A percentile compares a stretch with the other conserved stretches of the same genome.
These are phyloP conservation scores for Onychomys arenicola DNA, from an alignment of 2,797 vertebrate species.

Conservation along the genomic window DNA sequence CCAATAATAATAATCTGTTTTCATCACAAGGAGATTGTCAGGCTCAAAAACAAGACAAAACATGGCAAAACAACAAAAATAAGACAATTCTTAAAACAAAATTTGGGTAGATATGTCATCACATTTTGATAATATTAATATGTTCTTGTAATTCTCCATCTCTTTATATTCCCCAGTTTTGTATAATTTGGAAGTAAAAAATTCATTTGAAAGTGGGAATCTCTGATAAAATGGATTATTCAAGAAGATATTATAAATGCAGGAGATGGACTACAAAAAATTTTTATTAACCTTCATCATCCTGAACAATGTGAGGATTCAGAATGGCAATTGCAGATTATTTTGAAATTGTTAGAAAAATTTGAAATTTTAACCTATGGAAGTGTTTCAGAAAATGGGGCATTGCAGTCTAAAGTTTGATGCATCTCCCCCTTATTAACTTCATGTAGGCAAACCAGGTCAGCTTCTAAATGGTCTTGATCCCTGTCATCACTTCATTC, in stretches of 20 bases:
- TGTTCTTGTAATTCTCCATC: slow-evolving; percentile 22
- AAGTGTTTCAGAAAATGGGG: slow-evolving; percentile 55
- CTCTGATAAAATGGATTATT: slow-evolving; percentile 24
- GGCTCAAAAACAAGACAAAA: not conserved
- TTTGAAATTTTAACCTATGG: not conserved
- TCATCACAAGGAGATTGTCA: not conserved
- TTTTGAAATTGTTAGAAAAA: slow-evolving; percentile 49
- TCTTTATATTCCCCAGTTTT: slow-evolving; percentile 26
- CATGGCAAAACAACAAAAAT: slow-evolving; percentile 18
- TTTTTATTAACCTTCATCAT: slow-evolving; percentile 36
- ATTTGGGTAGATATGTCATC: not conserved
- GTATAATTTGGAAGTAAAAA: slow-evolving; percentile 27
- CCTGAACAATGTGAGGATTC: slow-evolving; percentile 36
- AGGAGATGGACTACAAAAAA: not conserved
- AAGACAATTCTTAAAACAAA: not conserved
- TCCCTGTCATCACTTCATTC: not conserved
- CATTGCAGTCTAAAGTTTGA: slow-evolving; percentile 18
- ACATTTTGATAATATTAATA: slow-evolving; percentile 37
- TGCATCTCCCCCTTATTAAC: not conserved
- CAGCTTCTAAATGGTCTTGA: not conserved
- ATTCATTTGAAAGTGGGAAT: slow-evolving; percentile 4
- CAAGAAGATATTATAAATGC: slow-evolving; percentile 14
- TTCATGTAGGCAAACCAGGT: not conserved
- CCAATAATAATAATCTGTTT: slow-evolving; percentile 24
- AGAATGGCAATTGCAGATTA: slow-evolving; percentile 45